Evolutionary conservation across 2,113 vertebrate species (phyloP).

Genomic region (Chrysemys picta): DNA sequence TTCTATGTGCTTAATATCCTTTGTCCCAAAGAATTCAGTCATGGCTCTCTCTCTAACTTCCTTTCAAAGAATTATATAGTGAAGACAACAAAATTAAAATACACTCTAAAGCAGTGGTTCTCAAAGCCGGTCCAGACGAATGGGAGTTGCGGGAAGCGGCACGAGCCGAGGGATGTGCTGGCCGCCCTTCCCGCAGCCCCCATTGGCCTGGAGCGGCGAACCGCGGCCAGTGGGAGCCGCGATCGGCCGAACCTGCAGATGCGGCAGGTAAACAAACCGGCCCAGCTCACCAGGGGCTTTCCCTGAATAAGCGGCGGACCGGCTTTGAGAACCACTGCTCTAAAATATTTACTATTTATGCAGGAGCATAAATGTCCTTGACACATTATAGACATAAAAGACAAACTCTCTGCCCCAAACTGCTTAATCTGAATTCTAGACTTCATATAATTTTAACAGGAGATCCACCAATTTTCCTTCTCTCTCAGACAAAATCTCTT

Average conservation of each 20-base stretch:
- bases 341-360: not conserved
- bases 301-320: too few relatives aligned
- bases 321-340: not conserved
- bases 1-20: not conserved
- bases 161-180: too few relatives aligned
- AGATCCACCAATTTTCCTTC: constrained; percentile 25
- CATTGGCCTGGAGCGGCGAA: too few relatives aligned
- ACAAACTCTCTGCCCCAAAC: constrained; percentile 26
- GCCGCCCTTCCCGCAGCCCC: too few relatives aligned
- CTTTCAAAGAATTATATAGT: not conserved
- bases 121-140: too few relatives aligned
- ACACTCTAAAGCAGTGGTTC: not conserved
- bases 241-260: too few relatives aligned
- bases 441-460: not conserved
- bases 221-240: too few relatives aligned
- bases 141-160: too few relatives aligned
- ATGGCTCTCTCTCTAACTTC: not conserved
- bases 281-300: too few relatives aligned
- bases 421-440: constrained; percentile 1
- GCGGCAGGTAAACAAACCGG: too few relatives aligned
- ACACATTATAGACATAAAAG: not conserved
- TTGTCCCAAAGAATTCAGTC: not conserved
- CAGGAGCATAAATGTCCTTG: not conserved
- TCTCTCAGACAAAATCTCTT: not conserved
- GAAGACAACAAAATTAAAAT: not conserved